phyloP scores from a whole-genome alignment of 2,888 invertebrate genomes.

The Tineola bisselliella region DNA sequence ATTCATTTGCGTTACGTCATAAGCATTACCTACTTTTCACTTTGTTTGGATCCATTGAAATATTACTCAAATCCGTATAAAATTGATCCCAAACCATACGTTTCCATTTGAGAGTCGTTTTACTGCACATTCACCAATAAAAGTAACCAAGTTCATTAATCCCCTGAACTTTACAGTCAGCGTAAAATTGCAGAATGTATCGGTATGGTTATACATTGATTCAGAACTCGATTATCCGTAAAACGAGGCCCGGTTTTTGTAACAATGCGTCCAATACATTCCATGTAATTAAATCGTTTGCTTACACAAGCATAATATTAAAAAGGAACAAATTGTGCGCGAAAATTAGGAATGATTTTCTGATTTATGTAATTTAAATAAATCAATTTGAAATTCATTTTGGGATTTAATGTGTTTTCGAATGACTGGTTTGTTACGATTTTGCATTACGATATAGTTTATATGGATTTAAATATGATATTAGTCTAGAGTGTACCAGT shows the following conservation, averaged over 20 bases:
- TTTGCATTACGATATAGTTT: no score
- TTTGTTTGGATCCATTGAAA: no score
- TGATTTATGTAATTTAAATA: constrained; percentile 1
- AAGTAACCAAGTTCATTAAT: constrained; percentile 14
- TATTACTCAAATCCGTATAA: not conserved
- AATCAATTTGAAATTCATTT: not conserved
- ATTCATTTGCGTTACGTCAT: no score
- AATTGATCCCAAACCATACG: not conserved
- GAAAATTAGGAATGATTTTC: not conserved
- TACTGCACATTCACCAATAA: constrained; percentile 13
- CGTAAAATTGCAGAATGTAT: constrained; percentile 14
- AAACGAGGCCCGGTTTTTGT: constrained; percentile 19
- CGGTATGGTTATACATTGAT: constrained; percentile 14
- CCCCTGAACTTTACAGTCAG: constrained; percentile 13
- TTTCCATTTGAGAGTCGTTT: constrained; percentile 9
- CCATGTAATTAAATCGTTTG: constrained; percentile 14
- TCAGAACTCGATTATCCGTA: constrained; percentile 19
- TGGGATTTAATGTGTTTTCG: not conserved
- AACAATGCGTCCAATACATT: constrained; percentile 15
- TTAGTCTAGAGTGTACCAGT: no score
- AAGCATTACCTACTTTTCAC: no score
- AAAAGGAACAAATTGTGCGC: constrained; percentile 1
- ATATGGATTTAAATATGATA: no score
- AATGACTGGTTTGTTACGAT: no score
- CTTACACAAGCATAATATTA: constrained; percentile 8